Evolutionary conservation across 2,113 vertebrate genomes (phyloP).

Genomic region (Martes martes): DNA sequence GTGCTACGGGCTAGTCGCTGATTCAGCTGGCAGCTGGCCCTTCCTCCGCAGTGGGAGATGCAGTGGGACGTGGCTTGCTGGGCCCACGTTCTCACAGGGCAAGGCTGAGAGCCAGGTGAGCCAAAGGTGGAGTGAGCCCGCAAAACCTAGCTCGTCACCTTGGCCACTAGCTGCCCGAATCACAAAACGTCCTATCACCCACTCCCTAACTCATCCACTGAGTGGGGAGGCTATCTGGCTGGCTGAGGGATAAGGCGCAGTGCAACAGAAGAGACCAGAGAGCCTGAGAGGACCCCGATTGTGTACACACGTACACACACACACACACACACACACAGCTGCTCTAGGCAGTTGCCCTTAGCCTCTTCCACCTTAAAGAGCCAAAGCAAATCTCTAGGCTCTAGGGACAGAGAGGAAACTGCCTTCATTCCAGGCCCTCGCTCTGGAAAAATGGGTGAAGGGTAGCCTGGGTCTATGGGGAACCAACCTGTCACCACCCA

Average conservation of each 20-base stretch:
- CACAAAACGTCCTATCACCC: background rate
- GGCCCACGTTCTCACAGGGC: background rate
- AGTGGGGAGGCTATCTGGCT: background rate
- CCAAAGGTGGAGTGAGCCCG: background rate
- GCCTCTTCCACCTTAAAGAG: conserved; percentile 24
- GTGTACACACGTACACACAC: background rate
- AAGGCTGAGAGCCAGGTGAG: background rate
- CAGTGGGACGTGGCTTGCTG: background rate
- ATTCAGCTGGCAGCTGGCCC: background rate
- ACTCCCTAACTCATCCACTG: background rate
- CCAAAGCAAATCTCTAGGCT: conserved; percentile 3
- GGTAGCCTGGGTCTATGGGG: background rate
- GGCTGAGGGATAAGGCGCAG: conserved; percentile 56
- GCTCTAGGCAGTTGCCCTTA: background rate
- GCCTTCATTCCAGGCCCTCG: conserved; percentile 2
- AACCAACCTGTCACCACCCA: background rate
- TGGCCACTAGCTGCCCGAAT: background rate
- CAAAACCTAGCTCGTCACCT: background rate
- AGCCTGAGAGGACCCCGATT: background rate
- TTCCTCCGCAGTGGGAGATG: background rate
- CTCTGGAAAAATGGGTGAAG: background rate
- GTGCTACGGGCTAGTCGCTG: background rate
- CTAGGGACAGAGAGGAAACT: background rate
- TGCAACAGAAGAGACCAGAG: background rate
- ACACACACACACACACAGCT: background rate